Evolutionary conservation across 2,113 vertebrate genomes (phyloP).

Genomic region (Trogon surrucura): DNA sequence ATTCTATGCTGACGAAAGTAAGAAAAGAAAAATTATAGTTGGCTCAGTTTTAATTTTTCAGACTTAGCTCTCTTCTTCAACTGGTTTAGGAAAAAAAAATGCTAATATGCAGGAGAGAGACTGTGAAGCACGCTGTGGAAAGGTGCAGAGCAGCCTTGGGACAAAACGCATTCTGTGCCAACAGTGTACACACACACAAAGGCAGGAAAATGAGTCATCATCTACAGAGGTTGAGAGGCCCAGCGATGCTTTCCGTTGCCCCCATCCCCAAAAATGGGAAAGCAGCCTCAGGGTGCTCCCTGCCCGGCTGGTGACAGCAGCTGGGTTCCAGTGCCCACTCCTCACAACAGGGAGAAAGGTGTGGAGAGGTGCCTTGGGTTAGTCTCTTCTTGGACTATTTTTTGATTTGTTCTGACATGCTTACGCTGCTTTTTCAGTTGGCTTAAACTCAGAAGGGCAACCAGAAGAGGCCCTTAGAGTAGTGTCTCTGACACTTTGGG

Average conservation of each 20-base stretch:
- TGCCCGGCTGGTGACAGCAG: too few species aligned
- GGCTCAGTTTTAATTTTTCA: conserved; percentile 1
- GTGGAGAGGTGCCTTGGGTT: background rate
- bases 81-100: background rate
- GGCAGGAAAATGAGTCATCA: background rate
- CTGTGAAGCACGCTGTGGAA: background rate
- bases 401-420: background rate
- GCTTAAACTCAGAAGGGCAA: background rate
- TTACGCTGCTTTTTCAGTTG: background rate
- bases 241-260: background rate
- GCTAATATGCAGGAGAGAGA: background rate
- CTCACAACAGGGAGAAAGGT: background rate
- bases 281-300: accelerated
- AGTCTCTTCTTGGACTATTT: background rate
- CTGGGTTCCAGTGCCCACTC: background rate
- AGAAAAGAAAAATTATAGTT: background rate
- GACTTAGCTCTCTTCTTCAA: background rate
- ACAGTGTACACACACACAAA: background rate
- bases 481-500: background rate
- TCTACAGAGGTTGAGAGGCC: background rate
- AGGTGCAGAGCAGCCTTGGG: background rate
- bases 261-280: background rate
- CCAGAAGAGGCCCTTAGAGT: background rate
- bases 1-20: background rate
- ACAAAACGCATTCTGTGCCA: background rate